Base-by-base conservation (phyloP, 2,113 vertebrate genomes). In the Syrmaticus mikado region DNA sequence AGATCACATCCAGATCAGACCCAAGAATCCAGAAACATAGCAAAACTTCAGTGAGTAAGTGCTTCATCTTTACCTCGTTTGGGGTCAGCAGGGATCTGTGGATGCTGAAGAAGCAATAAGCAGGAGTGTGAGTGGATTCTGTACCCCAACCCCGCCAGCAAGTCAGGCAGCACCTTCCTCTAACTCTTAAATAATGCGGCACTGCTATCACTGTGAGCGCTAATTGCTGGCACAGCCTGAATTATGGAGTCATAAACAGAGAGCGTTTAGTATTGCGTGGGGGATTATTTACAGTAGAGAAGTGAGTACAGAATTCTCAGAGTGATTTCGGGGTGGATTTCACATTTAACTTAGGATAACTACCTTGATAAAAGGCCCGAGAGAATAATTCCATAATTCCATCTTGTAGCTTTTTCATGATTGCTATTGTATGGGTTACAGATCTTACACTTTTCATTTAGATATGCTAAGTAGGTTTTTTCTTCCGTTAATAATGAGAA, bases 391-490 rank as follows among this genome's bases (percentile, higher is more conserved):
- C 52, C 64, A 96, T 95, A 97, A 96, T 96, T 95, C 52, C 64
- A 92, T 88, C 96, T 94, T 94, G 87, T 94, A 97, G 90, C 90
- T 92, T 97, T 96, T 95, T 94, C 82, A 45, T 92, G 71, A 95
- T 97, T 97, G 85, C 95, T 97, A 92, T 97, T 97, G 86, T 97
- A 90, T 11, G 45, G 81, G 66, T 97, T 95, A 95, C 96, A 85
- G 91, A 90, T 91, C 94, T 92, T 96, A 86, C 83, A 86, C 85
- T 95, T 96, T 96, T 96, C 96, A 98, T 96, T 98, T 97, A 97
- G 95, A 96, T 96, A 97, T 97, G 94, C 90, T 97, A 97, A 98
- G 83, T 62, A 96, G 87, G 41, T 50, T 93, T 97, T 96, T 96
- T 96, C 92, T 96, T 89, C 86, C 17, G 50, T 95, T 95, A 96